Evolutionary conservation across 2,113 vertebrate species (phyloP).

Genomic region (Malaclemys terrapin): DNA sequence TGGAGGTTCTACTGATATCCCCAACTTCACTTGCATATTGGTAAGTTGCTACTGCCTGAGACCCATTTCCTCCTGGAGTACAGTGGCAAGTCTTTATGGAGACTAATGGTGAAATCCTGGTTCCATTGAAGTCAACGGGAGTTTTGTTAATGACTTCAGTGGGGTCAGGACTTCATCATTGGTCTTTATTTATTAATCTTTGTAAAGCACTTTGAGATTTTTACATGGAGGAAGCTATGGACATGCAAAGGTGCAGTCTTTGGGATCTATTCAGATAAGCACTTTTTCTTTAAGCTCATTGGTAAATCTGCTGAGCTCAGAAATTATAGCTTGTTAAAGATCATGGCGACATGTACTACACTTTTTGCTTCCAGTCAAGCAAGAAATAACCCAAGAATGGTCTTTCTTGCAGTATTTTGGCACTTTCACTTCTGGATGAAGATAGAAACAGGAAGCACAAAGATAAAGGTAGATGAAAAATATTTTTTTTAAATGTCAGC

Average conservation of each 20-base stretch:
- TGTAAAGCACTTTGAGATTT: not conserved
- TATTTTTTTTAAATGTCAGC: not conserved
- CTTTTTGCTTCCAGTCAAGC: not conserved
- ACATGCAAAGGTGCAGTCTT: not conserved
- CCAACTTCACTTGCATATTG: not conserved
- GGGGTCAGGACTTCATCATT: accelerated
- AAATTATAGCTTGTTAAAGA: not conserved
- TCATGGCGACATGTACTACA: not conserved
- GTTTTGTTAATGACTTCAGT: not conserved
- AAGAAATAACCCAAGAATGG: not conserved
- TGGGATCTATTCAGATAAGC: accelerated
- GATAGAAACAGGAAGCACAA: not conserved
- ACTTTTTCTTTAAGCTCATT: not conserved
- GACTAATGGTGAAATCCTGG: not conserved
- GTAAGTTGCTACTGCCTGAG: accelerated
- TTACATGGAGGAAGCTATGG: accelerated
- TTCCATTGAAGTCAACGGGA: not conserved
- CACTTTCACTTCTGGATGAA: not conserved
- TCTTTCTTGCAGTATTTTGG: not conserved
- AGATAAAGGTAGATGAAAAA: not conserved
- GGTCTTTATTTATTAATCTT: accelerated
- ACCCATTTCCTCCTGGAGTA: accelerated
- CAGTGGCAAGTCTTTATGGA: not conserved
- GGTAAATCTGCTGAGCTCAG: not conserved
- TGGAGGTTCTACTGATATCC: not conserved